Conservation (phyloP, 2,797 vertebrate species). For the Phoebastria nigripes region DNA sequence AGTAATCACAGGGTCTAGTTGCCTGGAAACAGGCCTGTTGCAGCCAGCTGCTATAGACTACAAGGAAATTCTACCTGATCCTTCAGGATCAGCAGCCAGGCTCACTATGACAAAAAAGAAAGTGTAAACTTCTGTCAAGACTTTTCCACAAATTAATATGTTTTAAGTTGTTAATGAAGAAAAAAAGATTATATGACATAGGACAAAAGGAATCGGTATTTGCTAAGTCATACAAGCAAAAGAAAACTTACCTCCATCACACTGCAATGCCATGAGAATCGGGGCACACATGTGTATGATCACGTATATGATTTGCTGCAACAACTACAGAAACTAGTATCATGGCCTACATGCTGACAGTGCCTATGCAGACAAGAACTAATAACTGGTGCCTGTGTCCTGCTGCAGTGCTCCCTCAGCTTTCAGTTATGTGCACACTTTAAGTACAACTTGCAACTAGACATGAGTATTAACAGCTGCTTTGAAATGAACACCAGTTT, state of each 20-base stretch:
- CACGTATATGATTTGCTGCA: background rate
- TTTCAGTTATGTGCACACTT: background rate
- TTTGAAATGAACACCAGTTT: slow-evolving; percentile 62
- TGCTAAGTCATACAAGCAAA: background rate
- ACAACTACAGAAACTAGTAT: slow-evolving; percentile 50
- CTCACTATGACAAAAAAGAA: slow-evolving; percentile 58
- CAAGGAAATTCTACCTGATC: slow-evolving; percentile 62
- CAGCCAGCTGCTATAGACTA: slow-evolving; percentile 39
- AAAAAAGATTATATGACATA: background rate
- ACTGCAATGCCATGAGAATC: background rate
- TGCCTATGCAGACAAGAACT: slow-evolving; percentile 44
- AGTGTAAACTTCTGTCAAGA: slow-evolving; percentile 29
- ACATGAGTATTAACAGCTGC: slow-evolving; percentile 21
- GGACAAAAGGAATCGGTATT: background rate
- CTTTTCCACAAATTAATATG: background rate
- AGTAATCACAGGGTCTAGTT: slow-evolving; percentile 58
- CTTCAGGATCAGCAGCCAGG: slow-evolving; percentile 62
- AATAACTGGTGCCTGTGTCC: slow-evolving; percentile 66
- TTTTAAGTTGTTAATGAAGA: background rate
- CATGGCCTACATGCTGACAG: slow-evolving; percentile 24
- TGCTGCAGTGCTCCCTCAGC: slow-evolving; percentile 57
- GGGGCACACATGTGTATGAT: background rate
- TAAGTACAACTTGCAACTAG: background rate
- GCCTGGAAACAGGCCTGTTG: slow-evolving; percentile 66
- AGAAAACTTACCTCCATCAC: background rate